Percentiles rank a stretch among this genome's conserved stretches.
Conservation (phyloP, 2,797 vertebrate species). For the Esox lucius region DNA sequence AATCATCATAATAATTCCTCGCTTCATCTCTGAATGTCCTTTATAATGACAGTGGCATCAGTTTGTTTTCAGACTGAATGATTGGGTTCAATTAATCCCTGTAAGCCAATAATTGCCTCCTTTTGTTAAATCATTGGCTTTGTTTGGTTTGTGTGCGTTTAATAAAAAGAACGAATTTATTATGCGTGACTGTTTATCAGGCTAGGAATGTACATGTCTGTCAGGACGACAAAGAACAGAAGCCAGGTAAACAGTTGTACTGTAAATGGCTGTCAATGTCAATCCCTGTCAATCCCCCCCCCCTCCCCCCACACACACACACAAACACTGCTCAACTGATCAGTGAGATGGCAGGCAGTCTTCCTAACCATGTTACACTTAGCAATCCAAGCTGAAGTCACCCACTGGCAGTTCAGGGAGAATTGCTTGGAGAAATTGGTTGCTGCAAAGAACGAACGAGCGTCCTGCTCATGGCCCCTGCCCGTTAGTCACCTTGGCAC, state of each 20-base stretch:
- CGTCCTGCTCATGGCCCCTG: neutral
- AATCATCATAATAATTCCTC: slow-evolving; percentile 51
- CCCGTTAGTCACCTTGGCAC: neutral
- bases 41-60: slow-evolving; percentile 39
- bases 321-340: slow-evolving; percentile 22
- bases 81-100: slow-evolving; percentile 53
- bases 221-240: slow-evolving; percentile 7
- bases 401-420: slow-evolving; percentile 48
- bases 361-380: slow-evolving; percentile 59
- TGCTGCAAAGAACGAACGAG: slow-evolving; percentile 32
- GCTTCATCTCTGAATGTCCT: slow-evolving; percentile 49
- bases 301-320: no score
- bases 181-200: slow-evolving; percentile 27
- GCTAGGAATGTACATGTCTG: slow-evolving; percentile 1
- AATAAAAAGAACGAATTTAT: slow-evolving; percentile 21
- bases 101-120: slow-evolving; percentile 49
- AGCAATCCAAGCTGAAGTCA: slow-evolving; percentile 50
- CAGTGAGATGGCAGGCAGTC: slow-evolving; percentile 47
- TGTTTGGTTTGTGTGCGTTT: slow-evolving; percentile 17
- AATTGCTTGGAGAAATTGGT: slow-evolving; percentile 52
- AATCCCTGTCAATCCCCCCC: slow-evolving; percentile 14
- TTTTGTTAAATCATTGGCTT: slow-evolving; percentile 37
- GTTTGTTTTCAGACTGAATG: slow-evolving; percentile 51
- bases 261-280: slow-evolving; percentile 40
- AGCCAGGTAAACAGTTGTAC: neutral